phyloP scores from a whole-genome alignment of 2,888 invertebrate genomes.

The Muschampia plurimacula region DNA sequence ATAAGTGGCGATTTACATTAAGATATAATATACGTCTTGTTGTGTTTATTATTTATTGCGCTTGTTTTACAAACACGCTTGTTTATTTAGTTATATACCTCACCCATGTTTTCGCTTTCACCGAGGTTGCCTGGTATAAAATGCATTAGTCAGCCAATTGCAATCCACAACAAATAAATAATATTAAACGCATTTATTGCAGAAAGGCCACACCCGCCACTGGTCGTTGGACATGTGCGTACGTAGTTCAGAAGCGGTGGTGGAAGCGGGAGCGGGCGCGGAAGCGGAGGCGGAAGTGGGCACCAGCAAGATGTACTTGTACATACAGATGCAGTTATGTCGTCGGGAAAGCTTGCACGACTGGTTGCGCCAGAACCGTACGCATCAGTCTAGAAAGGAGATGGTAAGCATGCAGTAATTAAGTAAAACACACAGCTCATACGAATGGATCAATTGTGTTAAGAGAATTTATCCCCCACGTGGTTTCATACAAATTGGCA shows the following conservation, averaged over 20 bases:
- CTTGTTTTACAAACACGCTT: no score
- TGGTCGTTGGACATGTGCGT: slow-evolving; percentile 76
- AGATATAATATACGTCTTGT: no score
- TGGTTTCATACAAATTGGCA: no score
- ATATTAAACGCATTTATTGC: slow-evolving; percentile 21
- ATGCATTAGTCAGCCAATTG: no score
- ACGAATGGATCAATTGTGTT: no score
- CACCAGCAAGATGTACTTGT: slow-evolving; percentile 89
- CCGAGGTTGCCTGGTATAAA: no score
- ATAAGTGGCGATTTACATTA: slow-evolving; percentile 54
- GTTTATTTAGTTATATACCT: no score
- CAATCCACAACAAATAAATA: no score
- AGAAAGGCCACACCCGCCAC: slow-evolving; percentile 80
- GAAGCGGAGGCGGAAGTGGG: slow-evolving; percentile 13
- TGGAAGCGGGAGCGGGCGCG: slow-evolving; percentile 19
- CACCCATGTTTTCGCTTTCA: no score
- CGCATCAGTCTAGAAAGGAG: slow-evolving; percentile 71
- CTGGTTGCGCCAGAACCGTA: slow-evolving; percentile 90
- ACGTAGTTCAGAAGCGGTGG: slow-evolving; percentile 38
- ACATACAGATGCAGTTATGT: slow-evolving; percentile 99
- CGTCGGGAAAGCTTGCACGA: slow-evolving; percentile 94
- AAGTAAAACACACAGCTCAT: no score
- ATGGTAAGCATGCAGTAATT: slow-evolving; percentile 52
- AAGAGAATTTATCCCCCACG: no score
- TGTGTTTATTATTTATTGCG: no score